Percentiles rank a stretch among this genome's conserved stretches.
Evolutionary conservation across 2,888 invertebrate genomes (phyloP).

Genomic region (Geotrupes spiniger): DNA sequence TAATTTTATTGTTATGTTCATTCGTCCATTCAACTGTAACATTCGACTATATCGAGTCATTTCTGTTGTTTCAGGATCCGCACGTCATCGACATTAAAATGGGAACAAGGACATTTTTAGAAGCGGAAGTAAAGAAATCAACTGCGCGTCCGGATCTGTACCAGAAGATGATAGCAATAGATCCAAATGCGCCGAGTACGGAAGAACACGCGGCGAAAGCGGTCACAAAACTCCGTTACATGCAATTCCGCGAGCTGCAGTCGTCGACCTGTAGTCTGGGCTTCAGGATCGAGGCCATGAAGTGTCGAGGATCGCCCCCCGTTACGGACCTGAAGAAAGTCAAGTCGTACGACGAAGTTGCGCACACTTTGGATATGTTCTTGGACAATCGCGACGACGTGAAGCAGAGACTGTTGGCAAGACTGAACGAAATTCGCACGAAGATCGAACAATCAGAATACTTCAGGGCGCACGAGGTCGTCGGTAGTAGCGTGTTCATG

Average conservation of each 20-base stretch:
- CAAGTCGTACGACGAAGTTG: constrained; percentile 72
- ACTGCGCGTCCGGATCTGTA: constrained; percentile 84
- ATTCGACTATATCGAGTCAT: no score
- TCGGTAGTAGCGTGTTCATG: constrained; percentile 91
- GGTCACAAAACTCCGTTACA: constrained; percentile 94
- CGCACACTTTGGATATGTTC: constrained; percentile 65
- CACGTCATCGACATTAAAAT: constrained; percentile 98
- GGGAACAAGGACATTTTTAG: constrained; percentile 93
- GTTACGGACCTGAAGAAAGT: constrained; percentile 87
- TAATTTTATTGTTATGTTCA: no score
- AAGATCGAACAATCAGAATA: constrained; percentile 81
- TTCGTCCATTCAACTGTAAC: no score
- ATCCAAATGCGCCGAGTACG: constrained; percentile 79
- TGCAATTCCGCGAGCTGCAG: constrained; percentile 92
- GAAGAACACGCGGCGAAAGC: constrained; percentile 79
- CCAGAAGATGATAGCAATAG: constrained; percentile 92
- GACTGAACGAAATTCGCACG: constrained; percentile 73
- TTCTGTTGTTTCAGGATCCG: constrained; percentile 61
- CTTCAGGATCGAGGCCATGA: constrained; percentile 94
- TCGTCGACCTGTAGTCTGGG: constrained; percentile 92
- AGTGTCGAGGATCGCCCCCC: constrained; percentile 77
- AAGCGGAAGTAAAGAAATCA: constrained; percentile 89
- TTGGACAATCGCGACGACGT: constrained; percentile 64
- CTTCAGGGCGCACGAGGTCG: constrained; percentile 87
- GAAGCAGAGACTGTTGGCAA: constrained; percentile 65